Evolutionary conservation across 2,888 invertebrate species (phyloP), one percentile per base, ranked within the genome.

Genomic region (Pediacus dermestoides): DNA sequence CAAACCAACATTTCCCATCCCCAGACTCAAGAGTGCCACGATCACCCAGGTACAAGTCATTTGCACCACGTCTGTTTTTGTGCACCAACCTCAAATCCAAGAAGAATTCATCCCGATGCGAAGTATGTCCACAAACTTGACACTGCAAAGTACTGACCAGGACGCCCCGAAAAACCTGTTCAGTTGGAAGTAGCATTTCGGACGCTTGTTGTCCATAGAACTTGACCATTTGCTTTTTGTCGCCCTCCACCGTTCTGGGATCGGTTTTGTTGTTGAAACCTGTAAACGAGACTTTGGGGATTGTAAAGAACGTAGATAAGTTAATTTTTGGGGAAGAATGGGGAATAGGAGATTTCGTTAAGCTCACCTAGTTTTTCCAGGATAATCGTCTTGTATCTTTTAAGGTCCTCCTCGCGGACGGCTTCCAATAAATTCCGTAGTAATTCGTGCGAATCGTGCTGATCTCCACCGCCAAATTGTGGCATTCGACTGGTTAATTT

Each of bases 391-490:
- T 91, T 87, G 61, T 90, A 90, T 44, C 93, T 81, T 67, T 89
- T 77, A 3, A 82, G 73, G 55, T 83, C 83, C 60, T 83, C 84
- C 4, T 81, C 80, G 48, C 82, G 80, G 49, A 95, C 87, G 48
- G 85, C 85, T 68, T 97, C 95, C 33, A 97, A 71, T 30, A 97
- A 71, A 70, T 91, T 90, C 35, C 96, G 73, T 10, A 99, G 74
- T 37, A 97, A 71, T 67, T 99, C 97, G 60, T 99, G 97, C 0
- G 96, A 84, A 66, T 99, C 97, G 61, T 99, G 97, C 62, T 99
- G 96, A 56, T 93, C 89, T 2, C 88, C 92, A 6, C 93, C 93
- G 34, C 87, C 85, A 67, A 95, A 96, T 64, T 93, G 86, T 0
- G 88, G 86, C 61, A 82, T 74, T 52, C 82, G 82, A 50, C 70